These are phyloP conservation scores for Macaca fascicularis DNA, from an alignment of 2,113 vertebrate genomes.

Conservation along the genomic window DNA sequence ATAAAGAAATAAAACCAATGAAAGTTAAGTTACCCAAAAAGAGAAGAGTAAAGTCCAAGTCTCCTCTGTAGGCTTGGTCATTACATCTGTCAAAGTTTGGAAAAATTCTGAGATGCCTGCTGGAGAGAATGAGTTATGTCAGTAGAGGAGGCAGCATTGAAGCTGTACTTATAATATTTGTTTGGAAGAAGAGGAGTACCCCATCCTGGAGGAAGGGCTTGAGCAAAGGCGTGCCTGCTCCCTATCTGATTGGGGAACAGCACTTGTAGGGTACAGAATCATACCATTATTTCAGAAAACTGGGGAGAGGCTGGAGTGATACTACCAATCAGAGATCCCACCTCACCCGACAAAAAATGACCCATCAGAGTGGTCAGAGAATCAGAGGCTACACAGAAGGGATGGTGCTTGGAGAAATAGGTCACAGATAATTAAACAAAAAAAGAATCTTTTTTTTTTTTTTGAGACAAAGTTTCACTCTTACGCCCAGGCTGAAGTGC, in stretches of 20 bases:
- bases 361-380: background rate
- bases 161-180: background rate
- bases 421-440: background rate
- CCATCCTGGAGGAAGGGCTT: background rate
- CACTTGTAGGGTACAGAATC: background rate
- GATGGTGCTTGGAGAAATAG: background rate
- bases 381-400: background rate
- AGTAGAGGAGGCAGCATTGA: rapidly evolving
- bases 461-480: too few relatives aligned
- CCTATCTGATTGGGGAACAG: rapidly evolving
- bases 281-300: background rate
- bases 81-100: background rate
- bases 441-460: too few relatives aligned
- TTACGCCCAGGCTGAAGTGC: too few relatives aligned
- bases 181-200: too few relatives aligned
- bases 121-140: background rate
- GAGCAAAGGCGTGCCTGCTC: background rate
- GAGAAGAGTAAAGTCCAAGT: background rate
- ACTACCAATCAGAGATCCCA: background rate
- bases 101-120: background rate
- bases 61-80: background rate
- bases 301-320: background rate
- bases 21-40: background rate
- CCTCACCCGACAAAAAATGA: too few relatives aligned
- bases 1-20: background rate